phyloP scores from a whole-genome alignment of 1,140 invertebrate genomes.

The Calycopis cecrops region DNA sequence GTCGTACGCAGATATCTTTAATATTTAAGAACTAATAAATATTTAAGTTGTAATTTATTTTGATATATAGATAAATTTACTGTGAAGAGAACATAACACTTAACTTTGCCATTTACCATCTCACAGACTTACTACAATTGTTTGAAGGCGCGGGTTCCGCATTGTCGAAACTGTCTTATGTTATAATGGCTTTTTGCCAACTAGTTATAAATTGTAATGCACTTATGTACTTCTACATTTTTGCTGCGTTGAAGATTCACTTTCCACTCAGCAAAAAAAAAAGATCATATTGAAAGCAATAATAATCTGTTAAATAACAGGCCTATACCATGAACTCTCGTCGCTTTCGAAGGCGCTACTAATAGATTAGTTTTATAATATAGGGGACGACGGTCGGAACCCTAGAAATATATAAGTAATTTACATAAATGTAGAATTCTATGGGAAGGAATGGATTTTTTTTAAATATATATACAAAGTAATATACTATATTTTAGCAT shows the following conservation, averaged over 20 bases:
- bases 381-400: not conserved
- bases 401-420: constrained; percentile 1
- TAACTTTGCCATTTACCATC: constrained; percentile 2
- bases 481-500: constrained; percentile 10
- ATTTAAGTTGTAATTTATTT: constrained; percentile 33
- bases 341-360: not conserved
- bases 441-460: constrained; percentile 2
- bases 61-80: constrained; percentile 26
- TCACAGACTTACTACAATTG: not conserved
- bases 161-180: not conserved
- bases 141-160: constrained; percentile 1
- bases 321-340: not conserved
- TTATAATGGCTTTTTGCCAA: no score
- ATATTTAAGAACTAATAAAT: constrained; percentile 29
- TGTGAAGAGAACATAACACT: constrained; percentile 16
- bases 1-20: constrained; percentile 18
- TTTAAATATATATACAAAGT: constrained; percentile 8
- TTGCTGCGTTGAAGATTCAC: no score
- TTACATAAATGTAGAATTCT: constrained; percentile 10
- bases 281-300: not conserved
- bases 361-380: constrained; percentile 5
- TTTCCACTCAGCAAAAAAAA: not conserved
- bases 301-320: not conserved
- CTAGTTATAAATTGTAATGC: no score
- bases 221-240: no score